Percentiles rank a stretch among this genome's conserved stretches.
These are phyloP conservation scores for Mesorhabditis spiculigera DNA, from an alignment of 2,888 invertebrate species.

Conservation along the genomic window DNA sequence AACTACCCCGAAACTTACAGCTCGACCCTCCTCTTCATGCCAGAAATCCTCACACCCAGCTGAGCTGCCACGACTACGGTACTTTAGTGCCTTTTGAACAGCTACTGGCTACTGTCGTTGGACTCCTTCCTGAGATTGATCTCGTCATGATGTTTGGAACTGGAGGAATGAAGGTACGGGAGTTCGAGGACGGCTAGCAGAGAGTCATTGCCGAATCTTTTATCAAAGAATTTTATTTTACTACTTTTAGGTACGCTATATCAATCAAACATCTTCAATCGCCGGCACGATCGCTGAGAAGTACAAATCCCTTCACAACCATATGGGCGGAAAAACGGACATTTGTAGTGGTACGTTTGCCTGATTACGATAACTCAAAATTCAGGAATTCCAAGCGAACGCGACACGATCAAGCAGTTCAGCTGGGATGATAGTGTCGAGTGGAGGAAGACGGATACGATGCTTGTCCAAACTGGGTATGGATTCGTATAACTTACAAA, in stretches of 20 bases:
- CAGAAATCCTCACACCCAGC: constrained; percentile 51
- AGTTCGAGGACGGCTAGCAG: not conserved
- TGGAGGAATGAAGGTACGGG: constrained; percentile 42
- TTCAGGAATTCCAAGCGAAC: constrained; percentile 25
- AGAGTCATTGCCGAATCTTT: not conserved
- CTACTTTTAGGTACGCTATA: constrained; percentile 23
- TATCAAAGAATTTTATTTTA: not conserved
- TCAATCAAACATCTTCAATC: constrained; percentile 29
- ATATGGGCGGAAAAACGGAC: constrained; percentile 25
- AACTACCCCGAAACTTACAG: constrained; percentile 4
- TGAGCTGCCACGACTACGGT: constrained; percentile 55
- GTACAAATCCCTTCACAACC: constrained; percentile 23
- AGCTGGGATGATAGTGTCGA: constrained; percentile 26
- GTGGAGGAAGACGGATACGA: constrained; percentile 36
- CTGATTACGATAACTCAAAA: not conserved
- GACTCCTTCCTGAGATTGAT: constrained; percentile 44
- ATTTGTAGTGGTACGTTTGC: constrained; percentile 18
- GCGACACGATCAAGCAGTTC: constrained; percentile 24
- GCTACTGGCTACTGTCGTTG: constrained; percentile 35
- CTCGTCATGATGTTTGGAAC: constrained; percentile 45
- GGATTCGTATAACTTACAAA: not conserved
- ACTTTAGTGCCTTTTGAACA: constrained; percentile 50
- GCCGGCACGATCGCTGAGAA: constrained; percentile 22
- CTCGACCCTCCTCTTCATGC: constrained; percentile 48
- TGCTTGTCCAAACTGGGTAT: constrained; percentile 36